phyloP scores from a whole-genome alignment of 2,888 invertebrate genomes.

The Siphonodentalium dalli region DNA sequence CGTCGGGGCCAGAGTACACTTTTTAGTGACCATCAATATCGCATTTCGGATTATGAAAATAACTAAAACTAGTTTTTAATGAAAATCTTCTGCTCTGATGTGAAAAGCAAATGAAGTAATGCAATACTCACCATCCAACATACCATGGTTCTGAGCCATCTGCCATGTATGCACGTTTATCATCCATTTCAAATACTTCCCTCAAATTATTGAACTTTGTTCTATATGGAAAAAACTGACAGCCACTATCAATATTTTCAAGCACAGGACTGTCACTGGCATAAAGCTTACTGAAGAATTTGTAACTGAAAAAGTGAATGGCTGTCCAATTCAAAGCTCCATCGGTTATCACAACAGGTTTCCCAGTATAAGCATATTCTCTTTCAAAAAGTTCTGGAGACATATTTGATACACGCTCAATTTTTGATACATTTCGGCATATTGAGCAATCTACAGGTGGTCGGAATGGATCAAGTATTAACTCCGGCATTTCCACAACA shows the following conservation, averaged over 20 bases:
- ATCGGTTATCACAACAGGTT: slow-evolving; percentile 86
- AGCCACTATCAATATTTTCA: slow-evolving; percentile 68
- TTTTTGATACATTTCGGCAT: slow-evolving; percentile 73
- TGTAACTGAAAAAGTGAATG: slow-evolving; percentile 77
- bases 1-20: too few species aligned
- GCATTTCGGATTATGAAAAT: too few species aligned
- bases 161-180: slow-evolving; percentile 73
- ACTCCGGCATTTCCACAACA: slow-evolving; percentile 38
- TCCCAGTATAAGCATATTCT: slow-evolving; percentile 77
- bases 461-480: slow-evolving; percentile 70
- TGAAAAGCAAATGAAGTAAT: too few species aligned
- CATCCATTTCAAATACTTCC: slow-evolving; percentile 84
- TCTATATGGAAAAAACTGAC: slow-evolving; percentile 93
- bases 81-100: too few species aligned
- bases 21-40: too few species aligned
- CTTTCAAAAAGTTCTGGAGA: slow-evolving; percentile 76
- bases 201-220: slow-evolving; percentile 81
- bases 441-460: slow-evolving; percentile 83
- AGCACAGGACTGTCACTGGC: slow-evolving; percentile 64
- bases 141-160: slow-evolving; percentile 76
- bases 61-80: too few species aligned
- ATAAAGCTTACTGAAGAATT: slow-evolving; percentile 80
- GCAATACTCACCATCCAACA: slow-evolving; percentile 72
- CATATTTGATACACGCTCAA: slow-evolving; percentile 75
- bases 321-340: slow-evolving; percentile 85